These are phyloP conservation scores for Metellina segmentata DNA, from an alignment of 2,888 invertebrate species.

Conservation along the genomic window DNA sequence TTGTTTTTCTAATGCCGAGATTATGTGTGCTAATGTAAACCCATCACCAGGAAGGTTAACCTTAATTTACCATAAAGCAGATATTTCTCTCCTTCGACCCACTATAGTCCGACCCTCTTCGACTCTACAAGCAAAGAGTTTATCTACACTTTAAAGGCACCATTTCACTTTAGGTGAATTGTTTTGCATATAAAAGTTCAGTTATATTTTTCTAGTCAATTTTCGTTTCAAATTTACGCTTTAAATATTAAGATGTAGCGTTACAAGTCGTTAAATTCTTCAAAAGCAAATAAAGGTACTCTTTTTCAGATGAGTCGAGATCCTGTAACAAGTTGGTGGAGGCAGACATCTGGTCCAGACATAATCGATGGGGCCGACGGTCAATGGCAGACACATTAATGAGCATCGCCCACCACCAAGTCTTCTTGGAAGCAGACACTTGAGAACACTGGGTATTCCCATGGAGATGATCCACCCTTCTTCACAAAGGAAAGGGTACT, in stretches of 20 bases:
- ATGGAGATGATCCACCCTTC: background rate
- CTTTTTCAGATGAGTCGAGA: background rate
- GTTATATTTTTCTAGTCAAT: too few species aligned
- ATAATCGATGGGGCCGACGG: background rate
- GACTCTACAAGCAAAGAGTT: too few species aligned
- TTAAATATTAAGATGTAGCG: background rate
- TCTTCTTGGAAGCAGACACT: background rate
- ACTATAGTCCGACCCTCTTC: too few species aligned
- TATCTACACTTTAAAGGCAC: too few species aligned
- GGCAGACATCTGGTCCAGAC: background rate
- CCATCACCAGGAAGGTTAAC: too few species aligned
- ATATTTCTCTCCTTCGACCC: too few species aligned
- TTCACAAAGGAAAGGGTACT: background rate
- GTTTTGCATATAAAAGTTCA: too few species aligned
- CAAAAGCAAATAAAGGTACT: background rate
- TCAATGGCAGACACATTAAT: slow-evolving; percentile 20
- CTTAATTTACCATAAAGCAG: too few species aligned
- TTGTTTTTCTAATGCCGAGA: too few species aligned
- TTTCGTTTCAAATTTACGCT: too few species aligned
- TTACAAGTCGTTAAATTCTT: background rate
- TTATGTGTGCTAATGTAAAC: too few species aligned
- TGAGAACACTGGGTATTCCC: background rate
- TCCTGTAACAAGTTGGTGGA: background rate
- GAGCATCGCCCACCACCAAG: background rate
- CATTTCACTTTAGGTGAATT: too few species aligned